Conservation (phyloP, 2,888 invertebrate species). For the Cryptocephalus moraei region DNA sequence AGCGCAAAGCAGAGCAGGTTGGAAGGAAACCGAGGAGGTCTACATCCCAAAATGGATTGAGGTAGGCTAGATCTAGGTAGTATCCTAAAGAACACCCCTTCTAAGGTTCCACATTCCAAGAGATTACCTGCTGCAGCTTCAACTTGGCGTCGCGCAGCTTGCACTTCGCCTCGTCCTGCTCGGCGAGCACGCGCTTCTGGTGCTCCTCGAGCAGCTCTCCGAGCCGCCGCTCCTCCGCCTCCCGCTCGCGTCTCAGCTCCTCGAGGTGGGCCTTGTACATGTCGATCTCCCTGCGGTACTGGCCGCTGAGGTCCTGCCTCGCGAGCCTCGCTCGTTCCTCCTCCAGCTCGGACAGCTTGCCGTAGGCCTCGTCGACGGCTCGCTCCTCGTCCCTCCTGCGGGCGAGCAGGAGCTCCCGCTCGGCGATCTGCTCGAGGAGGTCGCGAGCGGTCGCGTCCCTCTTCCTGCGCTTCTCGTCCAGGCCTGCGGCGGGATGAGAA, state of each 20-base stretch:
- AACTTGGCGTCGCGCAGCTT: slow-evolving; percentile 27
- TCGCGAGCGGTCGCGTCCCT: slow-evolving; percentile 24
- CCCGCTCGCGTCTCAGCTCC: slow-evolving; percentile 26
- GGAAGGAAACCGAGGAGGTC: no score
- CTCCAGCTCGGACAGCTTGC: slow-evolving; percentile 25
- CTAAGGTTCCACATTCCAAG: no score
- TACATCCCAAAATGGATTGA: no score
- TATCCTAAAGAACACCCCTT: no score
- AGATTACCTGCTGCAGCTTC: slow-evolving; percentile 25
- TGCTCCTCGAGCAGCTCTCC: slow-evolving; percentile 24
- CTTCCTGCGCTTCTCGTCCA: slow-evolving; percentile 20
- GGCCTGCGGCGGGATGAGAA: neutral
- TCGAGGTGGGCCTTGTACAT: slow-evolving; percentile 28
- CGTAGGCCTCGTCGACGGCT: slow-evolving; percentile 27
- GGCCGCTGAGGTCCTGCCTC: slow-evolving; percentile 17
- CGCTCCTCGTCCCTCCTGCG: slow-evolving; percentile 29
- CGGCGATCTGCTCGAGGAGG: slow-evolving; percentile 28
- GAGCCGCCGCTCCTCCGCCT: slow-evolving; percentile 28
- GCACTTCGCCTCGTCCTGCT: slow-evolving; percentile 30
- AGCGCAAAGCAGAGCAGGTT: no score
- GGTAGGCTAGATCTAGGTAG: no score
- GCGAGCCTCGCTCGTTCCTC: slow-evolving; percentile 21
- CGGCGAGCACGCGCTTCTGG: slow-evolving; percentile 23
- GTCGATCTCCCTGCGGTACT: slow-evolving; percentile 25
- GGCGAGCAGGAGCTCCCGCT: slow-evolving; percentile 23